Conservation (phyloP, 2,113 vertebrate species). For the Sander vitreus region DNA sequence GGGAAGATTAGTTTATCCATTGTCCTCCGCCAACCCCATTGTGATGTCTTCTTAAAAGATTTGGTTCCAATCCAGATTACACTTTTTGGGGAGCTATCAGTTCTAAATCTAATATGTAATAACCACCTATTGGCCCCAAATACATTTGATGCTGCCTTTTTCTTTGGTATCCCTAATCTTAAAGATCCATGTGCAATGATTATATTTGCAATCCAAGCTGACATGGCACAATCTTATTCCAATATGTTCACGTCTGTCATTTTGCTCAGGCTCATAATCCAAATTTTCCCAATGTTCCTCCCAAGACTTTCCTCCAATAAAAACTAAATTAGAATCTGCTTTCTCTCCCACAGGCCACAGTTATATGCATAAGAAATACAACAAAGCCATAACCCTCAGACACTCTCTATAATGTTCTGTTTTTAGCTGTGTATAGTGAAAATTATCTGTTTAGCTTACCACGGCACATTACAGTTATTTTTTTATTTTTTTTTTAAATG, state of each 20-base stretch:
- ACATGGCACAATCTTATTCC: background rate
- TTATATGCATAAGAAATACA: constrained; percentile 1
- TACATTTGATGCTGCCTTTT: background rate
- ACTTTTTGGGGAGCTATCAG: background rate
- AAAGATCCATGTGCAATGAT: background rate
- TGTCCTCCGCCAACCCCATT: background rate
- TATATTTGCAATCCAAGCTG: background rate
- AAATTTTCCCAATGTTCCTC: constrained; percentile 12
- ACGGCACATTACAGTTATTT: constrained; percentile 1
- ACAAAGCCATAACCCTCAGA: constrained; percentile 25
- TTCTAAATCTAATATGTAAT: constrained; percentile 13
- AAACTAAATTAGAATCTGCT: constrained; percentile 21
- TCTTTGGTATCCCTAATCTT: background rate
- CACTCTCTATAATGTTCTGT: constrained; percentile 28
- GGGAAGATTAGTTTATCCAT: background rate
- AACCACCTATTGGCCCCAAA: background rate
- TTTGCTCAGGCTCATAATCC: constrained; percentile 13
- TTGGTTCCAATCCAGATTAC: background rate
- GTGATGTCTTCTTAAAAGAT: constrained; percentile 3
- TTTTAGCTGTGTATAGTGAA: constrained; percentile 39
- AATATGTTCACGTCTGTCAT: background rate
- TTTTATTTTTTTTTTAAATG: background rate
- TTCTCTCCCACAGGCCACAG: constrained; percentile 22
- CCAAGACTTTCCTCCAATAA: constrained; percentile 38
- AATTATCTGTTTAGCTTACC: constrained; percentile 39